phyloP scores from a whole-genome alignment of 1,140 invertebrate genomes.

The Zophobas atratus region DNA sequence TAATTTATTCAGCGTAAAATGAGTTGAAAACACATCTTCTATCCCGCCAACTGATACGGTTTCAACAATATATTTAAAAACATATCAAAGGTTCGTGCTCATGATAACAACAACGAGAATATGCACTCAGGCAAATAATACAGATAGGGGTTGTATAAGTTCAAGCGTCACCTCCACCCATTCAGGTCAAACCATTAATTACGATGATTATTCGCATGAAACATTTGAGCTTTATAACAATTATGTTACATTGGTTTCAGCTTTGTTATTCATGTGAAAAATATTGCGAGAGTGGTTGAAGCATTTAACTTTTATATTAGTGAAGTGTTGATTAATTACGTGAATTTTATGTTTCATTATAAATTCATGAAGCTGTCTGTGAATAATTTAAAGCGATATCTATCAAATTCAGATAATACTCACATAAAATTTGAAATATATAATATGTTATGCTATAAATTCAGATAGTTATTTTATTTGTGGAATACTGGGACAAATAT shows the following conservation, averaged over 20 bases:
- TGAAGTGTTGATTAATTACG: neutral
- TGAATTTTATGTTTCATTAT: no score
- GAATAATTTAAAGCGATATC: no score
- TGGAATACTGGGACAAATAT: no score
- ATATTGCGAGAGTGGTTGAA: neutral
- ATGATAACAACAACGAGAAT: conserved; percentile 35
- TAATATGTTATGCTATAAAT: no score
- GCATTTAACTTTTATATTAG: neutral
- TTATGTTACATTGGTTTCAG: conserved; percentile 2
- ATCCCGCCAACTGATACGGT: neutral
- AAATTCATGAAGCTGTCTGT: no score
- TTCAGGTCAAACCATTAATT: conserved; percentile 38
- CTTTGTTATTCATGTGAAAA: neutral
- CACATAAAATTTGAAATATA: no score
- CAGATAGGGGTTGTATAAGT: conserved; percentile 17
- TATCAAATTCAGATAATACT: no score
- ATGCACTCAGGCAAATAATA: conserved; percentile 45
- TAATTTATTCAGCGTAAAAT: conserved; percentile 30
- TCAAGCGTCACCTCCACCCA: conserved; percentile 23
- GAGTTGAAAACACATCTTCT: neutral
- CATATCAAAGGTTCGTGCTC: neutral
- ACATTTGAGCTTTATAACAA: conserved; percentile 10
- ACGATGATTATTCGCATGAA: conserved; percentile 43
- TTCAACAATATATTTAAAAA: neutral
- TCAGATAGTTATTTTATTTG: no score